These are phyloP conservation scores for Chrysotoxum bicinctum DNA, from an alignment of 2,888 invertebrate genomes.

Conservation along the genomic window DNA sequence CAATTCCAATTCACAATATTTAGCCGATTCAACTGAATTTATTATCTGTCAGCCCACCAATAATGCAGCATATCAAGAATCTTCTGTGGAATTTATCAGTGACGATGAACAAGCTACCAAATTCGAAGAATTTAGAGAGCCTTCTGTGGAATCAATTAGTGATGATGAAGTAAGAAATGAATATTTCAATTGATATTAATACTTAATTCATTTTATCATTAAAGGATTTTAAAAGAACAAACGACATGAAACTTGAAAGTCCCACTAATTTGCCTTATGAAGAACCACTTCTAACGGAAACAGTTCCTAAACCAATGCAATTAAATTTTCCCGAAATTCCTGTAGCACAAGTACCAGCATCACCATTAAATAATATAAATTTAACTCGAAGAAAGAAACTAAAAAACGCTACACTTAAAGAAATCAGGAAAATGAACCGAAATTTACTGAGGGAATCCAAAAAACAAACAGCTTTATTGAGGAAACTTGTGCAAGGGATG, in stretches of 20 bases:
- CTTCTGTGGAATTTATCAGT: not conserved
- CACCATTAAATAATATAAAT: not conserved
- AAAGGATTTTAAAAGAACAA: not conserved
- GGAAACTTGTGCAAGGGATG: slow-evolving; percentile 9
- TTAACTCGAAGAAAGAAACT: not conserved
- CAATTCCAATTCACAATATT: not conserved
- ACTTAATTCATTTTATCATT: not conserved
- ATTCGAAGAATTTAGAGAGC: not conserved
- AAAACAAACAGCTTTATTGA: slow-evolving; percentile 41
- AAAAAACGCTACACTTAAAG: not conserved
- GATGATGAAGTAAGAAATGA: not conserved
- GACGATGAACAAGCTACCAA: not conserved
- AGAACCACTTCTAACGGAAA: not conserved
- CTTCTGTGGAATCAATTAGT: not conserved
- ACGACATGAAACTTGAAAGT: not conserved
- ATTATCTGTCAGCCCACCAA: not conserved
- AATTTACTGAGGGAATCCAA: slow-evolving; percentile 32
- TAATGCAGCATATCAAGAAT: not conserved
- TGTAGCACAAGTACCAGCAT: no score
- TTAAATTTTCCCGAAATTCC: not conserved
- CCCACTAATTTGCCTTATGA: not conserved
- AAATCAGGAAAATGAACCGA: slow-evolving; percentile 42
- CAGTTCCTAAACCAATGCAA: not conserved
- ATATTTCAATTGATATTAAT: not conserved
- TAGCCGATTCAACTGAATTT: not conserved